Evolutionary conservation across 2,888 invertebrate genomes (phyloP).

Genomic region (Sepioteuthis lessoniana): DNA sequence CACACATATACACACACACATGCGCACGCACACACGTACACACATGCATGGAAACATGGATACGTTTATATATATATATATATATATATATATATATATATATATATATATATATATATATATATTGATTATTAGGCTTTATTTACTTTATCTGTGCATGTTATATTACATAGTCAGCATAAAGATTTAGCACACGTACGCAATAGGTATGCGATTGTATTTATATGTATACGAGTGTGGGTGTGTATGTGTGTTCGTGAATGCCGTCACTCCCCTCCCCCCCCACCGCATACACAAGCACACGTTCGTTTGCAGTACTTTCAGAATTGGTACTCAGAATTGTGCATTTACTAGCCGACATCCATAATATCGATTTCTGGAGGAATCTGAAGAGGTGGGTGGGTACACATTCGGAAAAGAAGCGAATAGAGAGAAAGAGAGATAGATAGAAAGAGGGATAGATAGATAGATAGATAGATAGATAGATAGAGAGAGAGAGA

Average conservation of each 20-base stretch:
- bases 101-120: not conserved
- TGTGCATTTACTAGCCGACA: constrained; percentile 6
- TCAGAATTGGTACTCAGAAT: constrained; percentile 4
- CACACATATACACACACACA: not conserved
- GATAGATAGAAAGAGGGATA: too few species aligned
- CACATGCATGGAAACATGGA: not conserved
- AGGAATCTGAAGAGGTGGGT: not conserved
- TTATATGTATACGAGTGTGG: not conserved
- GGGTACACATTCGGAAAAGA: not conserved
- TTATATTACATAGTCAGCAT: not conserved
- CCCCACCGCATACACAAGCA: too few species aligned
- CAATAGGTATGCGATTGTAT: not conserved
- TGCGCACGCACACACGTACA: not conserved
- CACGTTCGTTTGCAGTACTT: not conserved
- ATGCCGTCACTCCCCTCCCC: not conserved
- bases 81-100: not conserved
- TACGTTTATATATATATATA: not conserved
- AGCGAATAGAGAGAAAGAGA: too few species aligned
- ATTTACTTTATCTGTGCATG: not conserved
- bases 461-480: too few species aligned
- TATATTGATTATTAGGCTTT: not conserved
- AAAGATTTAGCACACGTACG: not conserved
- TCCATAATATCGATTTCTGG: constrained; percentile 8
- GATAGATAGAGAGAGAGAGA: too few species aligned
- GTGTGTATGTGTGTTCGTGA: not conserved